These are phyloP conservation scores for Euthynnus affinis DNA, from an alignment of 2,797 vertebrate species.

Conservation along the genomic window DNA sequence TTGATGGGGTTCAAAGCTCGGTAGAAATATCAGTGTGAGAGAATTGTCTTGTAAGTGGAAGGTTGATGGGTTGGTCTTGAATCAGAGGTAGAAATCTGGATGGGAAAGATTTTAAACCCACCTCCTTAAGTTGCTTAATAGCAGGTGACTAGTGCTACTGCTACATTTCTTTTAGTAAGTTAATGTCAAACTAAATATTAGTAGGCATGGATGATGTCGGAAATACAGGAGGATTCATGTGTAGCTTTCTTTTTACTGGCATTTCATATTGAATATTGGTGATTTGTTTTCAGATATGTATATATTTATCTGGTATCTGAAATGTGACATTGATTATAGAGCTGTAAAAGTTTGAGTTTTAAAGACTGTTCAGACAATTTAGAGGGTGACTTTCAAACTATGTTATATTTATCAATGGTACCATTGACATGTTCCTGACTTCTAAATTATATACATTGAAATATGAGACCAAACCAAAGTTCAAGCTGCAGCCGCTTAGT, in stretches of 20 bases:
- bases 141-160: background rate
- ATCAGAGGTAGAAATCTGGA: background rate
- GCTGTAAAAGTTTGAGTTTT: too few relatives aligned
- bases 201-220: background rate
- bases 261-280: background rate
- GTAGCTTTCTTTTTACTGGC: background rate
- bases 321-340: too few relatives aligned
- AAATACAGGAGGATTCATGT: background rate
- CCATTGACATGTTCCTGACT: too few relatives aligned
- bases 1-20: slow-evolving; percentile 31
- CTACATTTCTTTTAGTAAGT: background rate
- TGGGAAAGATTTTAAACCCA: background rate
- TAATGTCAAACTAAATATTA: background rate
- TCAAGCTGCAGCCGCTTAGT: too few relatives aligned
- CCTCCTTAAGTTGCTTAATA: background rate
- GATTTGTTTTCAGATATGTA: background rate
- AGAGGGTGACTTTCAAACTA: too few relatives aligned
- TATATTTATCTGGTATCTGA: too few relatives aligned
- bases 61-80: slow-evolving; percentile 10
- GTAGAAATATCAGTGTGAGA: slow-evolving; percentile 11
- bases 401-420: too few relatives aligned
- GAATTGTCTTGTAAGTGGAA: slow-evolving; percentile 13
- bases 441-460: too few relatives aligned
- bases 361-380: too few relatives aligned
- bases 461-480: too few relatives aligned